Evolutionary conservation across 2,113 vertebrate genomes (phyloP).

Genomic region (Colossoma macropomum): DNA sequence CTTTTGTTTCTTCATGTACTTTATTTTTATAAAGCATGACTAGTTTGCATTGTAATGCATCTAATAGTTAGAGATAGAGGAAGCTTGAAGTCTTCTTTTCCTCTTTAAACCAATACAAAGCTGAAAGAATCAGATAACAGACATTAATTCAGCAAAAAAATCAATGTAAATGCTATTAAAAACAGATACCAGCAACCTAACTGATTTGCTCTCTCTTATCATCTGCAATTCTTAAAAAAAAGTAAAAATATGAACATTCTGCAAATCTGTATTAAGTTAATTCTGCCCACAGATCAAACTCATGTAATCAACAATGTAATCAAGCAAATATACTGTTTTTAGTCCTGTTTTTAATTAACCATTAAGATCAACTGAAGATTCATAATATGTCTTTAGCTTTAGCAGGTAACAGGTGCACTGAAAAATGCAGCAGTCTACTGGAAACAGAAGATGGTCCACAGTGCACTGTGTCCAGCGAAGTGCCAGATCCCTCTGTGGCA

Average conservation of each 20-base stretch:
- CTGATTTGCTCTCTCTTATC: background rate
- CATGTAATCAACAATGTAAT: too few relatives aligned
- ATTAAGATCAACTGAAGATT: background rate
- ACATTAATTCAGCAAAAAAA: background rate
- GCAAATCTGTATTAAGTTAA: background rate
- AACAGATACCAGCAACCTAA: background rate
- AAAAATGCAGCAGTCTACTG: constrained; percentile 10
- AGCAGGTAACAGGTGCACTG: constrained; percentile 18
- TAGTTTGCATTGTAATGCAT: background rate
- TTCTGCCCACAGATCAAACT: background rate
- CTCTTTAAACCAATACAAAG: background rate
- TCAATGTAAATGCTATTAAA: background rate
- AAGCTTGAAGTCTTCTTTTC: background rate
- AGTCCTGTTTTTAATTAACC: background rate
- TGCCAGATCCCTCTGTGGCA: constrained; percentile 25
- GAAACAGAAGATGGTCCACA: background rate
- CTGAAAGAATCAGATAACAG: background rate
- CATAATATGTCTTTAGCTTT: background rate
- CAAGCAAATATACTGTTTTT: background rate
- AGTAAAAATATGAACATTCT: background rate
- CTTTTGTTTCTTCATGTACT: background rate
- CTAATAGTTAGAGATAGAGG: background rate
- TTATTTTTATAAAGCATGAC: constrained; percentile 19
- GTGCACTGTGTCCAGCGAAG: constrained; percentile 18
- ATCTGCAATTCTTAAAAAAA: background rate